phyloP scores from a whole-genome alignment of 2,113 vertebrate species.

The Barbus barbus region DNA sequence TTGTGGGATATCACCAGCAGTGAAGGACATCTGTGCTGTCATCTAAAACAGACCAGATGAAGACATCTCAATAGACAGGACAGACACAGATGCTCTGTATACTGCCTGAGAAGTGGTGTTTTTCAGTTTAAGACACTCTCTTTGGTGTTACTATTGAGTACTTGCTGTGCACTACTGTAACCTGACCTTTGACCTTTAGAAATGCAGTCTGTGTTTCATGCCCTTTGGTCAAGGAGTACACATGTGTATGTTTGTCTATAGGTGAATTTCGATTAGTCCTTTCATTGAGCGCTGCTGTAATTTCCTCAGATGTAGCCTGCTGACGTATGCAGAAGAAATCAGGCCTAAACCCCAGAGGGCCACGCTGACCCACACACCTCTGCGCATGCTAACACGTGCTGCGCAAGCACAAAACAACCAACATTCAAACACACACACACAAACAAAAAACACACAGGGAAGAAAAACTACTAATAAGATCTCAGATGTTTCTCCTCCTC shows the following conservation, averaged over 20 bases:
- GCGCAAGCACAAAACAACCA: neutral
- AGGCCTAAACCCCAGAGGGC: slow-evolving; percentile 29
- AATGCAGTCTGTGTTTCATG: neutral
- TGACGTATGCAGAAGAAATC: slow-evolving; percentile 41
- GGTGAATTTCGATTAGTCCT: neutral
- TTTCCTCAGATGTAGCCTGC: slow-evolving; percentile 31
- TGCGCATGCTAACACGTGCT: slow-evolving; percentile 13
- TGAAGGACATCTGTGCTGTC: no score
- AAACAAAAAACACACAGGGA: neutral
- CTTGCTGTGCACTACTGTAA: neutral
- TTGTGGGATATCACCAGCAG: no score
- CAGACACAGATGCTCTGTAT: neutral
- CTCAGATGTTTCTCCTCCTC: neutral
- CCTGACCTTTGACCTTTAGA: slow-evolving; percentile 12
- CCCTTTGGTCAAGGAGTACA: neutral
- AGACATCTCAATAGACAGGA: no score
- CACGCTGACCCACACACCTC: slow-evolving; percentile 31
- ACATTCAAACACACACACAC: neutral
- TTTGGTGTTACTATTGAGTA: neutral
- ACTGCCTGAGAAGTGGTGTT: neutral
- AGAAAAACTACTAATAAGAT: neutral
- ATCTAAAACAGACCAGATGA: no score
- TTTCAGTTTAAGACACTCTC: neutral
- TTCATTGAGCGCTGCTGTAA: slow-evolving; percentile 1
- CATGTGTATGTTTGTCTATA: neutral